Percentiles rank a stretch among this genome's conserved stretches.
These are phyloP conservation scores for Microcebus ravelobensis DNA, from an alignment of 2,113 vertebrate species.

Conservation along the genomic window DNA sequence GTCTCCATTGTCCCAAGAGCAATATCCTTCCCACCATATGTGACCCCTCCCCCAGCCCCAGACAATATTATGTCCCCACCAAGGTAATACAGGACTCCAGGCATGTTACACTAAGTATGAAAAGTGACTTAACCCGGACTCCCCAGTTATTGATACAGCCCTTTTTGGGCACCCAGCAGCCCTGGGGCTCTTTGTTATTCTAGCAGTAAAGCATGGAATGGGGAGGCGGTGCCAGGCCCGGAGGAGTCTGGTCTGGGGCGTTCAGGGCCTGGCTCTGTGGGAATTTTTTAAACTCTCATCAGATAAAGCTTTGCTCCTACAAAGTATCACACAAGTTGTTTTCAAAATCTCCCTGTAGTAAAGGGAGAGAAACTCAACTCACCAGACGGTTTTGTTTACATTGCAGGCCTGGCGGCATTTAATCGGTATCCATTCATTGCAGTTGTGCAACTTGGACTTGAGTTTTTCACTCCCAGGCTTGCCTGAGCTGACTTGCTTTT, in stretches of 20 bases:
- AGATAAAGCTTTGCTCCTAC: slow-evolving; percentile 32
- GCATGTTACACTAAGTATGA: not conserved
- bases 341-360: not conserved
- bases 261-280: not conserved
- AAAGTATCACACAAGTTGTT: not conserved
- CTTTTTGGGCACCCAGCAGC: not conserved
- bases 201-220: not conserved
- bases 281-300: slow-evolving; percentile 22
- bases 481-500: not conserved
- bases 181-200: not conserved
- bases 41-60: not conserved
- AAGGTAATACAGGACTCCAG: not conserved
- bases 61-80: not conserved
- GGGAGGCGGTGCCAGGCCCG: not conserved
- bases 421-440: not conserved
- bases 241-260: not conserved
- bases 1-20: not conserved
- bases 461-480: not conserved
- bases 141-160: not conserved
- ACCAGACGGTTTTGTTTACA: not conserved
- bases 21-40: accelerated
- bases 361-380: accelerated
- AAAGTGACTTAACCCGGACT: not conserved
- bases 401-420: not conserved
- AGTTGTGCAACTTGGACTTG: not conserved